phyloP scores from a whole-genome alignment of 2,888 invertebrate species.

The Embidobia sp. region DNA sequence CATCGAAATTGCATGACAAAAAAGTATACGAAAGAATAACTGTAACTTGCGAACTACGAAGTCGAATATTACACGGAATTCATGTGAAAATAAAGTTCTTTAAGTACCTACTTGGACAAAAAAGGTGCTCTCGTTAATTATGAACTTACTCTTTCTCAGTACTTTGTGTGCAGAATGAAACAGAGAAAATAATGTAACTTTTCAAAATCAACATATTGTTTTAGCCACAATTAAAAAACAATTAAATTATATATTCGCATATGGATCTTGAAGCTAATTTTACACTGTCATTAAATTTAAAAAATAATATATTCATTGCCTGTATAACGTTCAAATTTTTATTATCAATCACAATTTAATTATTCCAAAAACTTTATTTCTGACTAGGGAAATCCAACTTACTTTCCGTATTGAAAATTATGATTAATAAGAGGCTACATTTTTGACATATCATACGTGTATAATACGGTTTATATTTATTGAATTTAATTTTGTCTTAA shows the following conservation, averaged over 20 bases:
- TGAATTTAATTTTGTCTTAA: too few species aligned
- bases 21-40: slow-evolving; percentile 50
- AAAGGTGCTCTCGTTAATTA: slow-evolving; percentile 49
- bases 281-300: too few species aligned
- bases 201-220: slow-evolving; percentile 35
- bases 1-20: slow-evolving; percentile 53
- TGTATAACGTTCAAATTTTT: too few species aligned
- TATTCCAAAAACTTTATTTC: too few species aligned
- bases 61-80: slow-evolving; percentile 48
- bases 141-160: slow-evolving; percentile 39
- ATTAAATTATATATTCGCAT: background rate
- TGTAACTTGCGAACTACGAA: slow-evolving; percentile 41
- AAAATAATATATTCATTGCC: too few species aligned
- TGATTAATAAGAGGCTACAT: too few species aligned
- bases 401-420: too few species aligned
- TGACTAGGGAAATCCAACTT: background rate
- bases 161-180: slow-evolving; percentile 36
- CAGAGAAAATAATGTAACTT: slow-evolving; percentile 30
- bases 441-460: too few species aligned
- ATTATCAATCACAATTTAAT: too few species aligned
- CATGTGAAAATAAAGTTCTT: slow-evolving; percentile 48
- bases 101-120: slow-evolving; percentile 39
- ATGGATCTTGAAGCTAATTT: too few species aligned
- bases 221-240: slow-evolving; percentile 14
- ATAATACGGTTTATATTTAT: too few species aligned